Base-by-base conservation (phyloP, 2,888 invertebrate genomes). In the Epinotia nisella region DNA sequence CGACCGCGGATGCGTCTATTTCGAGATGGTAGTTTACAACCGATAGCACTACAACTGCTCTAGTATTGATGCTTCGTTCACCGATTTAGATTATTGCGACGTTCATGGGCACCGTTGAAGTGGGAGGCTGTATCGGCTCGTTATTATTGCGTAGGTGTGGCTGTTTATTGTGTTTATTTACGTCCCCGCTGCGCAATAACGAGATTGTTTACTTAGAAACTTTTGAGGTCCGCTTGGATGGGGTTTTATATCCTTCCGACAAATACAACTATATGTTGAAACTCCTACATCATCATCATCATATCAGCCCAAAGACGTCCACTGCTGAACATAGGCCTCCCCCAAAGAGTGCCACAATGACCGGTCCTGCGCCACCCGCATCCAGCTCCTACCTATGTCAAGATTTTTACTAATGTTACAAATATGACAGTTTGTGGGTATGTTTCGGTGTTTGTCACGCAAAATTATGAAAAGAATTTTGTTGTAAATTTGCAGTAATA, bases 11-110 rank as follows among this genome's bases (percentile, higher is more conserved):
- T 81, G 81, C 81, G 80, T 82, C 83, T 88, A 85, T 88, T 87
- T 86, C 78, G 81, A 85, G 82, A 82, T 76, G 74, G 80, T 79
- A 81, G 80, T 83, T 83, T 82, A 86, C 83, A 81, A 85, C 81
- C 80, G 82, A 83, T 82, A 82, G 75, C 72, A 77, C 74, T 76
- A 77, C 75, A 65, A 74, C 75, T 66, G 68, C 66, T 71, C 53
- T 53, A 78, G 78, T 85, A 85, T 83, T 81, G 81, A 83, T 82
- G 81, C 41, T 39, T 19, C 19, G 29, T 76, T 80, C 81, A 80
- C 82, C 78, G 84, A 87, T 86, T 87, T 85, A 86, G 83, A 85
- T 84, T 83, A 85, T 82, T 80, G 56, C 64, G 4, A n/a, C 21
- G 68, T 58, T 53, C 19, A 29, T 39, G 51, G 58, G 51, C 17